Conservation (phyloP, 2,113 vertebrate genomes). For the Parus major region DNA sequence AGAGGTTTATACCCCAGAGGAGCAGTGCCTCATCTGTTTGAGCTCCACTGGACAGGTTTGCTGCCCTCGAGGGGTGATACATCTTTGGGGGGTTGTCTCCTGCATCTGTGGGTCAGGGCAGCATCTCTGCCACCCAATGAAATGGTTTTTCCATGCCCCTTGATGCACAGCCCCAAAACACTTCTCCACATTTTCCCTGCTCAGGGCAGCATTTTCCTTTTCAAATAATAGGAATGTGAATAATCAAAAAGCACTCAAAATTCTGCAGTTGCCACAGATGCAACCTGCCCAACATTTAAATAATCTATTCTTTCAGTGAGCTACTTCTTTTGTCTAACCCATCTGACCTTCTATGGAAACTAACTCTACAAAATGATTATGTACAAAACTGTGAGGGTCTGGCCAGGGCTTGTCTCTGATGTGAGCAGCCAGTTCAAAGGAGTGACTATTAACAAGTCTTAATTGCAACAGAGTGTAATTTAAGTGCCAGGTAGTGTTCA, state of each 20-base stretch:
- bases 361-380: not conserved
- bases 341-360: not conserved
- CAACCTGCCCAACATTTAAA: not conserved
- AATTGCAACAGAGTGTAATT: not conserved
- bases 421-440: not conserved
- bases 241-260: not conserved
- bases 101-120: not conserved
- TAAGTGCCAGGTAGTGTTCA: not conserved
- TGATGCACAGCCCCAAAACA: not conserved
- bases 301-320: not conserved
- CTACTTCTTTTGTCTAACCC: not conserved
- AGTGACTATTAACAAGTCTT: not conserved
- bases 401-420: not conserved
- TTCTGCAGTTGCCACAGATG: not conserved
- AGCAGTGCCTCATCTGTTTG: not conserved
- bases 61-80: not conserved
- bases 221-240: not conserved
- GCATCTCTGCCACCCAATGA: not conserved
- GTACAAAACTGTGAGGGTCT: not conserved
- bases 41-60: not conserved
- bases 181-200: not conserved
- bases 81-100: not conserved
- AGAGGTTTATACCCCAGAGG: not conserved
- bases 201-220: not conserved
- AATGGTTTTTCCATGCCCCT: not conserved